phyloP scores from a whole-genome alignment of 2,113 vertebrate genomes.

The Toxotes jaculatrix region DNA sequence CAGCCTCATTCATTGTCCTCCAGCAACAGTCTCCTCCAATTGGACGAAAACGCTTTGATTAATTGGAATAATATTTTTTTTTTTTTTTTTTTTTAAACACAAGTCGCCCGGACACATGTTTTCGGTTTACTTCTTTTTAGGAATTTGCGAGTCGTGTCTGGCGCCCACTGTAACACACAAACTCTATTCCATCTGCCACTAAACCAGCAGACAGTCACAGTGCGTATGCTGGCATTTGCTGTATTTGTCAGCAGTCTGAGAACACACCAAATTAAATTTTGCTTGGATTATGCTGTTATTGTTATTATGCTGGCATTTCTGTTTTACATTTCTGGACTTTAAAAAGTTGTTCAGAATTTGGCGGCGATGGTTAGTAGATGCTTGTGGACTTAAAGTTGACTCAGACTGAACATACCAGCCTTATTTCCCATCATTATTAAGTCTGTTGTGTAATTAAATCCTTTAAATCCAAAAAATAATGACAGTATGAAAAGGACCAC shows the following conservation, averaged over 20 bases:
- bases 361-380: background rate
- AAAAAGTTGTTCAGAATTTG: background rate
- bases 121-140: slow-evolving; percentile 41
- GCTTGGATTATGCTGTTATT: background rate
- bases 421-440: slow-evolving; percentile 24
- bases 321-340: slow-evolving; percentile 8
- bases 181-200: slow-evolving; percentile 12
- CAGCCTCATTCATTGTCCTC: slow-evolving; percentile 26
- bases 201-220: slow-evolving; percentile 7
- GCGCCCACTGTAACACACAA: background rate
- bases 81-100: slow-evolving; percentile 3
- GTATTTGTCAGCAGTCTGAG: slow-evolving; percentile 3
- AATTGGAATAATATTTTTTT: slow-evolving; percentile 16
- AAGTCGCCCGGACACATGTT: slow-evolving; percentile 5
- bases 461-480: slow-evolving; percentile 30
- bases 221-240: slow-evolving; percentile 18
- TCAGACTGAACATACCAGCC: slow-evolving; percentile 6
- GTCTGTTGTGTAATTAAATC: slow-evolving; percentile 12
- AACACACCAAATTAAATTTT: slow-evolving; percentile 19
- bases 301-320: too few species aligned
- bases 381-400: slow-evolving; percentile 1
- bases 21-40: slow-evolving; percentile 45
- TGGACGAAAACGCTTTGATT: slow-evolving; percentile 21
- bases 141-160: slow-evolving; percentile 31
- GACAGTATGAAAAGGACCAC: background rate